Percentiles rank a stretch among this genome's conserved stretches.
Conservation (phyloP, 2,888 invertebrate species). For the Mythimna vitellina region DNA sequence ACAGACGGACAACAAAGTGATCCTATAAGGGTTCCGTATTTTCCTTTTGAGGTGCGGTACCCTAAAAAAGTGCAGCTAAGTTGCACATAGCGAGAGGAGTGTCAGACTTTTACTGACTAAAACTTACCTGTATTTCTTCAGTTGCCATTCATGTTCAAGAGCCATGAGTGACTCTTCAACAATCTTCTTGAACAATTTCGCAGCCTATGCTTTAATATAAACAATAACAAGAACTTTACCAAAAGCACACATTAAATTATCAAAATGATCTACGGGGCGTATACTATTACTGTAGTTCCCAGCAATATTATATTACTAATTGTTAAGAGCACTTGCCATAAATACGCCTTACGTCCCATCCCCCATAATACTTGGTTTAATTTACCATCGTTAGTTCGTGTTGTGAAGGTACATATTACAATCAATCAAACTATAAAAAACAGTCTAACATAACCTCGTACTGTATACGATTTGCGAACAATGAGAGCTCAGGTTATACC, state of each 20-base stretch:
- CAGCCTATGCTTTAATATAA: background rate
- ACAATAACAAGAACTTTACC: background rate
- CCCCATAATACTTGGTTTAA: slow-evolving; percentile 54
- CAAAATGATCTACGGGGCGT: slow-evolving; percentile 36
- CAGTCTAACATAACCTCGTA: background rate
- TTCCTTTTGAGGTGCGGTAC: no score
- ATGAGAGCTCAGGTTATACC: background rate
- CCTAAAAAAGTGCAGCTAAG: no score
- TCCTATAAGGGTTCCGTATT: no score
- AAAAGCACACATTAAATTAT: slow-evolving; percentile 26
- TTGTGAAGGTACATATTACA: slow-evolving; percentile 2
- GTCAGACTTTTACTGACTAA: background rate
- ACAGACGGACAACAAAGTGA: no score
- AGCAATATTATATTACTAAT: slow-evolving; percentile 61
- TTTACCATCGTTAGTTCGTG: slow-evolving; percentile 52
- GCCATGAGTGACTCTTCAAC: background rate
- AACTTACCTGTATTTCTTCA: background rate
- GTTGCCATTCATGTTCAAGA: background rate
- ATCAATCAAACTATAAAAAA: background rate
- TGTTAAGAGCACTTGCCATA: slow-evolving; percentile 61
- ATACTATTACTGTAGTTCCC: slow-evolving; percentile 34
- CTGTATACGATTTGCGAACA: background rate
- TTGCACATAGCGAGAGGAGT: no score
- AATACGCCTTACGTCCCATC: slow-evolving; percentile 54
- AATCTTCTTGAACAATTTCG: background rate